Conservation (phyloP, 2,888 invertebrate genomes). For the Pandemis corylana region DNA sequence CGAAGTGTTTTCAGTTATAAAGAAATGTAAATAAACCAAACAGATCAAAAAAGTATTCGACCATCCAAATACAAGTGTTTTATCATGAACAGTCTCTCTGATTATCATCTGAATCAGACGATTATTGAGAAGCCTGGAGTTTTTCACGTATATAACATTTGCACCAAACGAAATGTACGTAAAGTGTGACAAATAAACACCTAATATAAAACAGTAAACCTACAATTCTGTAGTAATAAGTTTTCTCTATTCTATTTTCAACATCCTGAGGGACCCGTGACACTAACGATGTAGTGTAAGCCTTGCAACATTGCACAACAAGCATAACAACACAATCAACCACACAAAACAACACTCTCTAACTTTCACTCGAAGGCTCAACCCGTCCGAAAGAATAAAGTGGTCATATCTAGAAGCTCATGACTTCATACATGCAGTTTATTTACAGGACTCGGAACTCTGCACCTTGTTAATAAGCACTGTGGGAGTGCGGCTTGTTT, state of each 20-base stretch:
- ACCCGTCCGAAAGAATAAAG: neutral
- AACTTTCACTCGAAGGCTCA: neutral
- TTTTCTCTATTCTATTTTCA: slow-evolving; percentile 32
- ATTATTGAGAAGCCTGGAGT: no score
- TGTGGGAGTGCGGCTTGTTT: neutral
- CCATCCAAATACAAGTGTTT: no score
- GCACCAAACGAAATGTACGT: neutral
- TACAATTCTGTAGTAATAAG: slow-evolving; percentile 26
- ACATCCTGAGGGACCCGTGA: slow-evolving; percentile 39
- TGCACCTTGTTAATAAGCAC: neutral
- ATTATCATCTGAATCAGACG: no score
- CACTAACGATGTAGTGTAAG: slow-evolving; percentile 39
- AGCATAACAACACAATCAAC: neutral
- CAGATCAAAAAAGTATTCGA: no score
- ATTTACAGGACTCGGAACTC: slow-evolving; percentile 21
- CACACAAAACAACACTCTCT: slow-evolving; percentile 14
- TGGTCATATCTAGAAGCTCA: slow-evolving; percentile 18
- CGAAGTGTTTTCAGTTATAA: no score
- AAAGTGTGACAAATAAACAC: slow-evolving; percentile 2
- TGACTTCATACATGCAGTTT: slow-evolving; percentile 6
- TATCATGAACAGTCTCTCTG: no score
- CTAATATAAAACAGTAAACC: slow-evolving; percentile 8
- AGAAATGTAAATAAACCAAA: no score
- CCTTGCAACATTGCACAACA: slow-evolving; percentile 20
- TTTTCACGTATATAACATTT: neutral